These are phyloP conservation scores for Promerops cafer DNA, from an alignment of 2,113 vertebrate genomes.

Conservation along the genomic window DNA sequence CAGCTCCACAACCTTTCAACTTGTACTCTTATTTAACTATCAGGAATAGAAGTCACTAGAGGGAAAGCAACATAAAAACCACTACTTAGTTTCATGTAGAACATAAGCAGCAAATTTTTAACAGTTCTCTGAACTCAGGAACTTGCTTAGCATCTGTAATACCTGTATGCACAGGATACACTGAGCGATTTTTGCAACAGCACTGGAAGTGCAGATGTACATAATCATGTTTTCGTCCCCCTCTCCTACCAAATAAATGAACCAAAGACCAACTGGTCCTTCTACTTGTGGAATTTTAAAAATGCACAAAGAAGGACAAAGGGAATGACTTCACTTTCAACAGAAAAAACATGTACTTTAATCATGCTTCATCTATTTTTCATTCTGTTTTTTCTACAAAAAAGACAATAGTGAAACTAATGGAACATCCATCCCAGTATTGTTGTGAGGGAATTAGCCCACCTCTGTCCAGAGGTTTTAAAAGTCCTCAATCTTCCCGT, in stretches of 20 bases:
- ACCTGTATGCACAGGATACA: rapidly evolving
- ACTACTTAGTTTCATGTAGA: background rate
- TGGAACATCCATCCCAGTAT: background rate
- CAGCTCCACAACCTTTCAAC: background rate
- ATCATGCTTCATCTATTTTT: background rate
- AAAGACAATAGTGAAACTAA: background rate
- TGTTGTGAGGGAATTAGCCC: background rate
- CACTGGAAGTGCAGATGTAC: background rate
- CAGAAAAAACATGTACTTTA: background rate
- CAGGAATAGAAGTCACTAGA: background rate
- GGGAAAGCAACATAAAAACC: background rate
- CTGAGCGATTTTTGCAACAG: background rate
- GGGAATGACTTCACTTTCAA: background rate
- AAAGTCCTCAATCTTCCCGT: background rate
- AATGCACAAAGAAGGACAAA: background rate
- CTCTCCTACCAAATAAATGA: background rate
- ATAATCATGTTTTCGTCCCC: rapidly evolving
- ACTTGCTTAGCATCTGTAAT: background rate
- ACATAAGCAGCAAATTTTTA: background rate
- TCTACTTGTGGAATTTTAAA: background rate
- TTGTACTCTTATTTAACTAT: background rate
- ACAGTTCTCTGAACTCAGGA: background rate
- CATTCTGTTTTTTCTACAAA: background rate
- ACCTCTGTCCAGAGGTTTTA: background rate
- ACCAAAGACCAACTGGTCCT: background rate